A percentile compares a stretch with the other conserved stretches of the same genome.
Evolutionary conservation across 2,797 vertebrate species (phyloP).

Genomic region (Scarus forsteni): DNA sequence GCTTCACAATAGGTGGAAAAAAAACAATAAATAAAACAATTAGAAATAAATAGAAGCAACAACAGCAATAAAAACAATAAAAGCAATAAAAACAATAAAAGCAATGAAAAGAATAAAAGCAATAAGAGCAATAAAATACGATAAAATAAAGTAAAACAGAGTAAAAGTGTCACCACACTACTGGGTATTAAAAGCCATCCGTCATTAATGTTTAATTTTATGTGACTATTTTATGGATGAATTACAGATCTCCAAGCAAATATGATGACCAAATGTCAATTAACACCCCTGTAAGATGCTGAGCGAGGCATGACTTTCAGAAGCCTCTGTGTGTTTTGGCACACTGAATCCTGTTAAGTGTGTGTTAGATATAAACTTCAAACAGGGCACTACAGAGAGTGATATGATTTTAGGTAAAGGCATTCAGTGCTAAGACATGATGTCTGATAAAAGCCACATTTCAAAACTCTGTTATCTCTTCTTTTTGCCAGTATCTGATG

Average conservation of each 20-base stretch:
- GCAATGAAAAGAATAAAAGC: too few species aligned
- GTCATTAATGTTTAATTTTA: too few species aligned
- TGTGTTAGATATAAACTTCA: constrained; percentile 72
- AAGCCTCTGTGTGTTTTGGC: constrained; percentile 51
- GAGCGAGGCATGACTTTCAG: constrained; percentile 41
- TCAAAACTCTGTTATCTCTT: constrained; percentile 56
- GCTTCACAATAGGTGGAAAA: too few species aligned
- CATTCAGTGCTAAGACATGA: constrained; percentile 71
- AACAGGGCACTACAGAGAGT: constrained; percentile 74
- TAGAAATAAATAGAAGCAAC: too few species aligned
- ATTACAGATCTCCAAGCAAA: constrained; percentile 6
- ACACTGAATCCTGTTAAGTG: constrained; percentile 55
- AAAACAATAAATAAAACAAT: too few species aligned
- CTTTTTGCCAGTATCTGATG: constrained; percentile 54
- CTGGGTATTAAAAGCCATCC: too few species aligned
- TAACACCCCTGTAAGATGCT: constrained; percentile 56
- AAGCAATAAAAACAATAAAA: too few species aligned
- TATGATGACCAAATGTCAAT: constrained; percentile 48
- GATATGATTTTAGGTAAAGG: constrained; percentile 76
- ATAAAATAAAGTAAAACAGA: too few species aligned
- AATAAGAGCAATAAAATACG: too few species aligned
- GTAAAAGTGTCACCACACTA: too few species aligned
- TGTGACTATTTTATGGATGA: too few species aligned
- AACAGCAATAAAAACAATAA: too few species aligned
- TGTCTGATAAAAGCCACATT: constrained; percentile 55